Conservation (phyloP, 2,797 vertebrate genomes). For the Pteronotus mesoamericanus region DNA sequence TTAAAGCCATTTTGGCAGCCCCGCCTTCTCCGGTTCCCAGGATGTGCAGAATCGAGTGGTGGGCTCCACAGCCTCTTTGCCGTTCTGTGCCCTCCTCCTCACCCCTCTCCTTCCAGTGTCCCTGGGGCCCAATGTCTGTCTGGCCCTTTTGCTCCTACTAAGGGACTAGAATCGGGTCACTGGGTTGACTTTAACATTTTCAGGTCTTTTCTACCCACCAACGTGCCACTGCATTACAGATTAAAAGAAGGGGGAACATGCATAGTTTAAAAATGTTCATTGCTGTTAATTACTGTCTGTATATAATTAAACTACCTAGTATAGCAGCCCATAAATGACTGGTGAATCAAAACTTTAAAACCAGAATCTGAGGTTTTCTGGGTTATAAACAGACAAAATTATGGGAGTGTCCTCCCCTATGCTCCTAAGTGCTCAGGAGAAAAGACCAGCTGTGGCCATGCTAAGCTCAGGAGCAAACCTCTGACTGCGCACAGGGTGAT, state of each 20-base stretch:
- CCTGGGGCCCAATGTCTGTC: neutral
- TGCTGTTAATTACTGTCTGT: neutral
- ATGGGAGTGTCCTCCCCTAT: neutral
- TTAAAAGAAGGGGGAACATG: neutral
- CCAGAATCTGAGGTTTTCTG: neutral
- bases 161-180: neutral
- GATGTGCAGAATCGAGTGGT: fast-evolving
- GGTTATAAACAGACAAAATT: neutral
- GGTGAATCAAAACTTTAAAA: neutral
- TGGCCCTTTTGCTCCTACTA: neutral
- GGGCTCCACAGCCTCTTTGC: neutral
- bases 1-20: neutral
- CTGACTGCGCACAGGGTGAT: fast-evolving
- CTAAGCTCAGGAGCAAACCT: neutral
- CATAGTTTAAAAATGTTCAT: neutral
- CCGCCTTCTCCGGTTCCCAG: fast-evolving
- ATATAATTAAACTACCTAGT: neutral
- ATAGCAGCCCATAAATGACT: neutral
- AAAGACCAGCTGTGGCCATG: neutral
- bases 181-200: neutral
- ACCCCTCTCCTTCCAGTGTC: neutral
- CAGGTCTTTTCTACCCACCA: neutral
- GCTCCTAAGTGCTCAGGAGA: neutral
- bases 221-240: neutral
- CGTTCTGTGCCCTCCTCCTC: neutral